phyloP scores from a whole-genome alignment of 1,140 invertebrate genomes.

The Chrysomallon squamiferum region DNA sequence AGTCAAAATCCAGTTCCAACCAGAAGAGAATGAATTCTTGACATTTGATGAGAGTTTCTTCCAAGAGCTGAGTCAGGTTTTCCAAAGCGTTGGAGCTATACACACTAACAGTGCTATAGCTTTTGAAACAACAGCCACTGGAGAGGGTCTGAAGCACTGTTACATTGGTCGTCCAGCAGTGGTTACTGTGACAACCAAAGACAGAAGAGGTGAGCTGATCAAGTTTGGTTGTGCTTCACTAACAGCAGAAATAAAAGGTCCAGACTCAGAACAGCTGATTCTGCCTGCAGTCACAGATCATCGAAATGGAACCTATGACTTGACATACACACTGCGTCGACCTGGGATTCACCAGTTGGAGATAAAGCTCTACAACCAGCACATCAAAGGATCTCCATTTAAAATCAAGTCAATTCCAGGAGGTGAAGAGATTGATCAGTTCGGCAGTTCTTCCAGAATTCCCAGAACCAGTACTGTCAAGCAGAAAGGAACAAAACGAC shows the following conservation, averaged over 20 bases:
- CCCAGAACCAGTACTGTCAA: constrained; percentile 52
- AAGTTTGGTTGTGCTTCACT: constrained; percentile 51
- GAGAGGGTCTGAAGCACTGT: constrained; percentile 63
- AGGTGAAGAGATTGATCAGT: constrained; percentile 30
- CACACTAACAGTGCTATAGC: constrained; percentile 63
- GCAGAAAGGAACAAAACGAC: constrained; percentile 60
- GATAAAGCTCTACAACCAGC: constrained; percentile 64
- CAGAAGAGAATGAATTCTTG: constrained; percentile 65
- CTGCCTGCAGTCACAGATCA: constrained; percentile 63
- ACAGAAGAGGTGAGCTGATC: constrained; percentile 61
- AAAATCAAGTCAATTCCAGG: constrained; percentile 51
- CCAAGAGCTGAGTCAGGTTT: constrained; percentile 51
- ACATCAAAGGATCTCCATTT: constrained; percentile 66
- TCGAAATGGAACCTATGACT: constrained; percentile 66
- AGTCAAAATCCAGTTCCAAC: constrained; percentile 59
- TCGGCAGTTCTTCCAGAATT: constrained; percentile 41
- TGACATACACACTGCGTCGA: constrained; percentile 61
- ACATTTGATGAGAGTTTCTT: constrained; percentile 59
- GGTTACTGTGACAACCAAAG: constrained; percentile 63
- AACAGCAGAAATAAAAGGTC: constrained; percentile 40
- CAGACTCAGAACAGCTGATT: constrained; percentile 33
- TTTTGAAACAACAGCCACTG: constrained; percentile 63
- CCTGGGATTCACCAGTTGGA: constrained; percentile 62
- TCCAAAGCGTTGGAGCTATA: constrained; percentile 59
- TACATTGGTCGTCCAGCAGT: constrained; percentile 52